phyloP scores from a whole-genome alignment of 2,797 vertebrate species.

The Onychomys torridus region DNA sequence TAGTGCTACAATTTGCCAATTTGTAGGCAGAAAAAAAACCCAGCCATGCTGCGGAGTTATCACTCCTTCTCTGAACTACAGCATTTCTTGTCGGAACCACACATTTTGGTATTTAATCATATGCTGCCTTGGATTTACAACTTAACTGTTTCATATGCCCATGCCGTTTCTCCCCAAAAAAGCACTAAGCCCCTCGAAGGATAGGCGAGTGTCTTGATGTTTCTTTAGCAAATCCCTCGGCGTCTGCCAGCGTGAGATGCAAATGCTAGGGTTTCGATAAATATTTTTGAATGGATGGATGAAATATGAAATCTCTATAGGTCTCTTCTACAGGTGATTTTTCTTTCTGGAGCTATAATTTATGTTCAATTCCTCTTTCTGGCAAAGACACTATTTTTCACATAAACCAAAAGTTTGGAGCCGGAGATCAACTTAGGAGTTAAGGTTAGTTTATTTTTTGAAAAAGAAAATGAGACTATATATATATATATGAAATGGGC shows the following conservation, averaged over 20 bases:
- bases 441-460: conserved; percentile 33
- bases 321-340: conserved; percentile 52
- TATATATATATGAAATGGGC: not conserved
- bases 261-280: conserved; percentile 72
- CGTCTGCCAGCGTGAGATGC: conserved; percentile 68
- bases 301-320: conserved; percentile 69
- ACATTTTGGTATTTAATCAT: conserved; percentile 74
- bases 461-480: not conserved
- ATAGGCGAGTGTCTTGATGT: conserved; percentile 64
- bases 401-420: conserved; percentile 21
- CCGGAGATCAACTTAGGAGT: conserved; percentile 18
- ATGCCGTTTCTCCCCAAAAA: conserved; percentile 48
- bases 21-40: conserved; percentile 74
- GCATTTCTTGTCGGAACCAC: conserved; percentile 66
- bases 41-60: conserved; percentile 60
- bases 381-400: conserved; percentile 38
- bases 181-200: conserved; percentile 65
- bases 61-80: conserved; percentile 72
- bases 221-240: conserved; percentile 70
- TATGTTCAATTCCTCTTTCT: conserved; percentile 1
- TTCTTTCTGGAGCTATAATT: conserved; percentile 42
- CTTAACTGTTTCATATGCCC: conserved; percentile 72
- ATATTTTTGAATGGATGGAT: conserved; percentile 68
- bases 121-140: conserved; percentile 74
- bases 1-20: conserved; percentile 77